Evolutionary conservation across 2,888 invertebrate genomes (phyloP).

Genomic region (Drosophila cracens): DNA sequence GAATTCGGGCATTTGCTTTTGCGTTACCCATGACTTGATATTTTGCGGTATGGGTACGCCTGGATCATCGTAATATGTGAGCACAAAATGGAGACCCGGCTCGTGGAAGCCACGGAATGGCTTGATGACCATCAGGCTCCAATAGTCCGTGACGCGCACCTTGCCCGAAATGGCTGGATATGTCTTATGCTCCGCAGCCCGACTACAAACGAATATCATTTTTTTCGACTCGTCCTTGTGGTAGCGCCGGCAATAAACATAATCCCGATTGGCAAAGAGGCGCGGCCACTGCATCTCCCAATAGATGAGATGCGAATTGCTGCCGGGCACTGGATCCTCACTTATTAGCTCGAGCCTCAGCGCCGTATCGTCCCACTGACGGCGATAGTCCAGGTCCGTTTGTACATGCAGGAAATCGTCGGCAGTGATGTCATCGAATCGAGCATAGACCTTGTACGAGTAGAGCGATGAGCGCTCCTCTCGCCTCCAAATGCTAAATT

Average conservation of each 20-base stretch:
- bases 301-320: constrained; percentile 91
- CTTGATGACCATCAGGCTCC: constrained; percentile 94
- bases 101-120: constrained; percentile 85
- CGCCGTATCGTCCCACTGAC: constrained; percentile 92
- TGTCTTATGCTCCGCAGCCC: constrained; percentile 89
- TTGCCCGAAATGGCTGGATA: constrained; percentile 89
- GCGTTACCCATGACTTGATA: constrained; percentile 90
- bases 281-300: constrained; percentile 96
- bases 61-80: constrained; percentile 95
- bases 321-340: constrained; percentile 86
- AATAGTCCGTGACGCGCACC: constrained; percentile 91
- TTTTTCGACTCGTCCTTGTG: constrained; percentile 87
- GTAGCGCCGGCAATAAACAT: constrained; percentile 92
- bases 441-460: constrained; percentile 94
- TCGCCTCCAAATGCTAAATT: constrained; percentile 93
- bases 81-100: constrained; percentile 88
- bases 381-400: constrained; percentile 91
- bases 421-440: constrained; percentile 91
- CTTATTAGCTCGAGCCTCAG: constrained; percentile 90
- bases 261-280: constrained; percentile 94
- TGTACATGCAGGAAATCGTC: constrained; percentile 93
- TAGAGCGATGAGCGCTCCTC: constrained; percentile 89
- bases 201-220: constrained; percentile 88
- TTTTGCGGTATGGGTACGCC: constrained; percentile 90
- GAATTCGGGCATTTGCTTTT: constrained; percentile 91